phyloP scores from a whole-genome alignment of 1,140 invertebrate species.

The Drosophila kepulauana region DNA sequence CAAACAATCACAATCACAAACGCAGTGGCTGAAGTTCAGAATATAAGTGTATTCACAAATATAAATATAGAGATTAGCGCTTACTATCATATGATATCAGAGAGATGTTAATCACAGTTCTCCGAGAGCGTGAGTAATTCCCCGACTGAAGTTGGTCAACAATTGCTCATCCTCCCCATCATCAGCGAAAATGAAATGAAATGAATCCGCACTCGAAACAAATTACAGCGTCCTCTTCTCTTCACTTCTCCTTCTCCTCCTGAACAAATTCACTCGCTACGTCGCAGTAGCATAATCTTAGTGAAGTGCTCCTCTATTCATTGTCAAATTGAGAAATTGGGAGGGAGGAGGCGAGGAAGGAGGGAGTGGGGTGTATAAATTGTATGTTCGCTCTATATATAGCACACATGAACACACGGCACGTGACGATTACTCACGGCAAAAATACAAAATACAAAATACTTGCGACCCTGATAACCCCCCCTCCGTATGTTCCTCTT shows the following conservation, averaged over 20 bases:
- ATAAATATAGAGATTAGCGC: too few species aligned
- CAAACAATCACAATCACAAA: too few species aligned
- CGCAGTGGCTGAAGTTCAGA: too few species aligned
- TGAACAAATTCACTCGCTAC: too few species aligned
- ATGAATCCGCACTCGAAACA: too few species aligned
- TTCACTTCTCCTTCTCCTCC: too few species aligned
- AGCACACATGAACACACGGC: slow-evolving; percentile 50
- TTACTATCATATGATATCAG: slow-evolving; percentile 27
- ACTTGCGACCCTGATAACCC: slow-evolving; percentile 8
- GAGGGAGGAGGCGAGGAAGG: too few species aligned
- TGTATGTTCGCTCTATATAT: slow-evolving; percentile 53
- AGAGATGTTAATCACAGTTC: slow-evolving; percentile 19
- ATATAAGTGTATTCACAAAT: too few species aligned
- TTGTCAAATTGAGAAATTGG: not conserved
- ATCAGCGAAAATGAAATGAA: too few species aligned
- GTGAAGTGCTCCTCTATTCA: not conserved
- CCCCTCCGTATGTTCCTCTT: not conserved
- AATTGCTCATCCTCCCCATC: slow-evolving; percentile 24
- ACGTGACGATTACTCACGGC: slow-evolving; percentile 70
- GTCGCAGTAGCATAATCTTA: not conserved
- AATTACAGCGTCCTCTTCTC: too few species aligned
- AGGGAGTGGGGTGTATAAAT: not conserved
- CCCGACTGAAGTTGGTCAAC: slow-evolving; percentile 5
- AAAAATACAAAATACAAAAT: slow-evolving; percentile 12
- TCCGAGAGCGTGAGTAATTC: slow-evolving; percentile 22